Evolutionary conservation across 1,140 invertebrate species (phyloP).

Genomic region (Hypothenemus hampei): DNA sequence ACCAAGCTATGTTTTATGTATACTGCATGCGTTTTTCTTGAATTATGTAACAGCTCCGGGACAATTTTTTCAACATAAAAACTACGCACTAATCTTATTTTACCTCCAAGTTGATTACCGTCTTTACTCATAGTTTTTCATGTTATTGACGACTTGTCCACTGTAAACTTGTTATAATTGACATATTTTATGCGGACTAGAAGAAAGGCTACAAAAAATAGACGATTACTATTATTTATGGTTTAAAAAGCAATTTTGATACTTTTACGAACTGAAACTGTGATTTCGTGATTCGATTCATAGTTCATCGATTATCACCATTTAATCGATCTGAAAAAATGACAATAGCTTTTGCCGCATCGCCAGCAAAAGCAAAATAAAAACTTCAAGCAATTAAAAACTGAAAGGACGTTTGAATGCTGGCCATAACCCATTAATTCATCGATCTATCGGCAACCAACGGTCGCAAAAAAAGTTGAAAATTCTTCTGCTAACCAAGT

Average conservation of each 20-base stretch:
- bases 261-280: too few species aligned
- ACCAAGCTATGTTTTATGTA: conserved; percentile 28
- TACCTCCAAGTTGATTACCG: too few species aligned
- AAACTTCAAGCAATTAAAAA: conserved; percentile 12
- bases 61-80: conserved; percentile 4
- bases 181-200: background rate
- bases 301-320: too few species aligned
- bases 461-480: conserved; percentile 5
- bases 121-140: too few species aligned
- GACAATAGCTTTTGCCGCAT: background rate
- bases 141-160: background rate
- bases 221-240: too few species aligned
- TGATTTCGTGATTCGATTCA: too few species aligned
- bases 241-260: too few species aligned
- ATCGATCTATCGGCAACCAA: conserved; percentile 15
- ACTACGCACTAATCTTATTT: too few species aligned
- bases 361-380: background rate
- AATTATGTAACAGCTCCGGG: conserved; percentile 23
- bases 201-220: background rate
- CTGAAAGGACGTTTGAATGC: conserved; percentile 6
- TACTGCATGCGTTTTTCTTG: conserved; percentile 20
- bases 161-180: background rate
- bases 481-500: conserved; percentile 18
- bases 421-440: conserved; percentile 22
- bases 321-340: background rate